These are phyloP conservation scores for Holotrichia oblita DNA, from an alignment of 1,140 invertebrate species.

Conservation along the genomic window DNA sequence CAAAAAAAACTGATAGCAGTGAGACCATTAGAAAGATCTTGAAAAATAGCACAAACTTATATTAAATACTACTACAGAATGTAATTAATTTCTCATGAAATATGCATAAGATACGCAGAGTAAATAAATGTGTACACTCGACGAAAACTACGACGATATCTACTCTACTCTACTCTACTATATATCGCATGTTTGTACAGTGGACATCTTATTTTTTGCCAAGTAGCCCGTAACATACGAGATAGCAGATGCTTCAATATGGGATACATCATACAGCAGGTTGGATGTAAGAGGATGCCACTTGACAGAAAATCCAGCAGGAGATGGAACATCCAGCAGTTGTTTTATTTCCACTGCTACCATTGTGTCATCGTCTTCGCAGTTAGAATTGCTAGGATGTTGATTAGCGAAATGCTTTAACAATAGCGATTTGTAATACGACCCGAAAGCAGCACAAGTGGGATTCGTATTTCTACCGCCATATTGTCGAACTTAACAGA, in stretches of 20 bases:
- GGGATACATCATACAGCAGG: background rate
- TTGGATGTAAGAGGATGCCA: background rate
- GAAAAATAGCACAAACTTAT: no score
- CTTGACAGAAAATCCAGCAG: background rate
- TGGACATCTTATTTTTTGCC: background rate
- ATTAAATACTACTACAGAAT: no score
- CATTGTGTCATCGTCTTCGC: slow-evolving; percentile 12
- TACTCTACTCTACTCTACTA: no score
- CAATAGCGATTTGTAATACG: slow-evolving; percentile 11
- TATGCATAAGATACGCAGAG: no score
- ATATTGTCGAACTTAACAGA: slow-evolving; percentile 5
- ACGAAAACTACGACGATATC: no score
- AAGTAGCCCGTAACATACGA: background rate
- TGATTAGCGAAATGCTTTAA: background rate
- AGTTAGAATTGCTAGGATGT: background rate
- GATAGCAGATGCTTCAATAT: background rate
- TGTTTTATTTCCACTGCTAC: background rate
- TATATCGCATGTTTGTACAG: background rate
- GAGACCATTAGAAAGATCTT: no score
- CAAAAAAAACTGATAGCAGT: no score
- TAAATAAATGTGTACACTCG: no score
- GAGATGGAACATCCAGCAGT: background rate
- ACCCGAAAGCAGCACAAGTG: background rate
- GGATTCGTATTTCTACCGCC: slow-evolving; percentile 28
- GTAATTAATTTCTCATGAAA: no score